A percentile compares a stretch with the other conserved stretches of the same genome.
phyloP scores from a whole-genome alignment of 1,140 invertebrate species.

The Aleiodes sp. region DNA sequence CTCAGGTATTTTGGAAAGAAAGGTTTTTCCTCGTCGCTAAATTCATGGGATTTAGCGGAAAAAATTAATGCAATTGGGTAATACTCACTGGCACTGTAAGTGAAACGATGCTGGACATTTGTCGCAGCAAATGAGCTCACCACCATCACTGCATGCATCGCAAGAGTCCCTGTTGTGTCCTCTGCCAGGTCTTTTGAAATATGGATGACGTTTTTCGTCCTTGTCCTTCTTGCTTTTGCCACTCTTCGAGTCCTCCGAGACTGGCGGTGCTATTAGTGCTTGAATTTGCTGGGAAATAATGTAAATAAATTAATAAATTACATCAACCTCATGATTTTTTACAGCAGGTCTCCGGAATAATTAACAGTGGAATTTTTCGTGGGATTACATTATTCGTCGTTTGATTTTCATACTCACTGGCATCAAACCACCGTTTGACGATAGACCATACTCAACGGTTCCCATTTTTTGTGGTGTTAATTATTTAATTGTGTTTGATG shows the following conservation, averaged over 20 bases:
- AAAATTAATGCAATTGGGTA: background rate
- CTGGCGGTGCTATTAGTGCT: slow-evolving; percentile 85
- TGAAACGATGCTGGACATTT: slow-evolving; percentile 95
- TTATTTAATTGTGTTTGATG: background rate
- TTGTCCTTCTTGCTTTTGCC: slow-evolving; percentile 72
- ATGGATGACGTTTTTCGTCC: slow-evolving; percentile 76
- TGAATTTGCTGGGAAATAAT: slow-evolving; percentile 80
- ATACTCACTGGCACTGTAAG: slow-evolving; percentile 89
- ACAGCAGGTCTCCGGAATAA: background rate
- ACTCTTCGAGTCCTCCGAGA: slow-evolving; percentile 73
- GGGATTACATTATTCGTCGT: background rate
- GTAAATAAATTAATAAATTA: slow-evolving; percentile 17
- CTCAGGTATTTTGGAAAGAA: too few species aligned
- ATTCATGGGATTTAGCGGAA: too few species aligned
- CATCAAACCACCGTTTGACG: slow-evolving; percentile 74
- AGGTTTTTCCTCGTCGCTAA: background rate
- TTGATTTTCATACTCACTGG: slow-evolving; percentile 66
- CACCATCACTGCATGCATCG: slow-evolving; percentile 91
- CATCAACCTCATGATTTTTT: background rate
- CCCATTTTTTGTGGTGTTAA: slow-evolving; percentile 55
- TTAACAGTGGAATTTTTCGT: background rate
- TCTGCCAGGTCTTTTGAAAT: slow-evolving; percentile 85
- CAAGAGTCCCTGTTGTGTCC: slow-evolving; percentile 94
- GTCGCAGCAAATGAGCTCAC: slow-evolving; percentile 95
- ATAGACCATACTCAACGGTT: slow-evolving; percentile 69